Evolutionary conservation across 2,797 vertebrate species (phyloP).

Genomic region (Lepus townsendii): DNA sequence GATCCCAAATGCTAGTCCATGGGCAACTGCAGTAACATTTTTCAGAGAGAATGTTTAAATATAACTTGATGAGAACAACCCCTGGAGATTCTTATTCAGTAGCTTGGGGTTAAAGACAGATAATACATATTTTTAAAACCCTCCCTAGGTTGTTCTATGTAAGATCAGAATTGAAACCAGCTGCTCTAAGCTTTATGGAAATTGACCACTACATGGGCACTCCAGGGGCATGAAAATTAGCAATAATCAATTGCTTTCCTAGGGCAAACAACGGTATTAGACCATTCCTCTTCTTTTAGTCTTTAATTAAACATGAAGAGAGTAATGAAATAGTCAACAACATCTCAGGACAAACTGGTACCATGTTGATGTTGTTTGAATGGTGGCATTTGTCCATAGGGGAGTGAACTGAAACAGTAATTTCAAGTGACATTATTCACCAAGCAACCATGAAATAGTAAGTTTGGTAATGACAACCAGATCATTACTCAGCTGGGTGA

Average conservation of each 20-base stretch:
- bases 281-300: conserved; percentile 27
- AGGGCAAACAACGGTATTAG: conserved; percentile 32
- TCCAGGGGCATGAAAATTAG: conserved; percentile 61
- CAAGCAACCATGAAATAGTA: conserved; percentile 76
- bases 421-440: conserved; percentile 75
- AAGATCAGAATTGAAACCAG: conserved; percentile 60
- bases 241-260: conserved; percentile 61
- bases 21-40: conserved; percentile 41
- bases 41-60: conserved; percentile 64
- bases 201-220: conserved; percentile 55
- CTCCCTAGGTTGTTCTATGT: conserved; percentile 43
- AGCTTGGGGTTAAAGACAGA: conserved; percentile 62
- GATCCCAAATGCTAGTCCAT: conserved; percentile 16
- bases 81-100: conserved; percentile 53
- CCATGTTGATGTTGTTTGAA: conserved; percentile 46
- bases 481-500: conserved; percentile 75
- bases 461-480: conserved; percentile 72
- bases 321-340: conserved; percentile 48
- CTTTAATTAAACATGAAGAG: conserved; percentile 71
- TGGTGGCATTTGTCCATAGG: conserved; percentile 53
- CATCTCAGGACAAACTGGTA: conserved; percentile 56
- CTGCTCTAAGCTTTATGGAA: conserved; percentile 60
- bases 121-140: conserved; percentile 64
- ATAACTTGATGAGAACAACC: conserved; percentile 39
- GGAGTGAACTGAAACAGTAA: conserved; percentile 64